Evolutionary conservation across 2,888 invertebrate genomes (phyloP).

Genomic region (Villa cingulata): DNA sequence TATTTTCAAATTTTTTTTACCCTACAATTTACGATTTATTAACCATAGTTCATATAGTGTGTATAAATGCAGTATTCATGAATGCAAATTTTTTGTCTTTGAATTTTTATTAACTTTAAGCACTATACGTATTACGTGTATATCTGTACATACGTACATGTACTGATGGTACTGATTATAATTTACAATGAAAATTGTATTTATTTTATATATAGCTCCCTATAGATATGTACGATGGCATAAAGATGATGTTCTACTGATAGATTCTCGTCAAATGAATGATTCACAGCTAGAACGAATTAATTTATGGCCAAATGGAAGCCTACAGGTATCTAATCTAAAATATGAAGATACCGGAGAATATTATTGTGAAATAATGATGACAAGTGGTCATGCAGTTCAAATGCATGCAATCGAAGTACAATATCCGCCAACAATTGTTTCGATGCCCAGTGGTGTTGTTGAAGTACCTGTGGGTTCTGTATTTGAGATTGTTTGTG

Average conservation of each 20-base stretch:
- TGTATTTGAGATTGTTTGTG: constrained; percentile 60
- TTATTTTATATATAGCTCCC: constrained; percentile 35
- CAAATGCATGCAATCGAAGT: constrained; percentile 69
- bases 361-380: constrained; percentile 41
- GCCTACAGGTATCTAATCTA: constrained; percentile 45
- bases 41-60: too few species aligned
- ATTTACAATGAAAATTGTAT: not conserved
- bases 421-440: constrained; percentile 55
- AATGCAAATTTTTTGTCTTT: not conserved
- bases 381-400: constrained; percentile 24
- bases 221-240: constrained; percentile 56
- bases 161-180: too few species aligned
- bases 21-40: too few species aligned
- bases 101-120: too few species aligned
- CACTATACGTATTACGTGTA: too few species aligned
- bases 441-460: constrained; percentile 53
- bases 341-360: constrained; percentile 40
- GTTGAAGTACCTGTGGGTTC: constrained; percentile 61
- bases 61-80: too few species aligned
- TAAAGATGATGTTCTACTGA: constrained; percentile 49
- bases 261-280: constrained; percentile 43
- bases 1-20: too few species aligned
- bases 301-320: constrained; percentile 54
- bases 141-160: too few species aligned
- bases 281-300: constrained; percentile 43